Percentiles rank a stretch among this genome's conserved stretches.
phyloP scores from a whole-genome alignment of 1,140 invertebrate species.

The Diprion similis region DNA sequence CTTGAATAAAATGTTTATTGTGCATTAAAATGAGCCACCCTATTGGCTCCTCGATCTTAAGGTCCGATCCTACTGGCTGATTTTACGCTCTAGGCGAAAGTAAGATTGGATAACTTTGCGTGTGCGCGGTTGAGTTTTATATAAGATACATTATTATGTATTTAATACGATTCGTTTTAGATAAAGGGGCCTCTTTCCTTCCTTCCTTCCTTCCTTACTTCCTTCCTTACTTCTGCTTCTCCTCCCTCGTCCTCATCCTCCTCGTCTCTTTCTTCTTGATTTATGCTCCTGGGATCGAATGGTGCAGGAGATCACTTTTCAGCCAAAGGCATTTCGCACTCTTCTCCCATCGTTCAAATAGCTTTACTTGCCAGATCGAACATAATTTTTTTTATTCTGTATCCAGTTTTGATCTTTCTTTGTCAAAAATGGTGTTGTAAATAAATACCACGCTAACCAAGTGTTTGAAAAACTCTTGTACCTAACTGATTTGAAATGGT shows the following conservation, averaged over 20 bases:
- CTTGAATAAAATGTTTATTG: constrained; percentile 48
- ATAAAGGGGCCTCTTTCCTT: constrained; percentile 16
- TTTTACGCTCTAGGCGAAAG: constrained; percentile 13
- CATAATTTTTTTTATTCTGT: too few relatives aligned
- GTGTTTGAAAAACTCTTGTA: too few relatives aligned
- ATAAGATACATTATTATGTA: constrained; percentile 5
- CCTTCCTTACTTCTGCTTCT: neutral
- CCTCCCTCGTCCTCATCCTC: neutral
- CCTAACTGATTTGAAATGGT: too few relatives aligned
- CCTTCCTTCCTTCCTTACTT: neutral
- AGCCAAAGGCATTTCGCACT: too few relatives aligned
- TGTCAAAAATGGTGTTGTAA: too few relatives aligned
- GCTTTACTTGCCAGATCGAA: too few relatives aligned
- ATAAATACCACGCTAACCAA: too few relatives aligned
- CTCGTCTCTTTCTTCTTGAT: neutral
- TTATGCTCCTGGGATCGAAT: neutral
- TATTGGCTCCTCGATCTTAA: constrained; percentile 20
- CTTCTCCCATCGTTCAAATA: too few relatives aligned
- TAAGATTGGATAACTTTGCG: neutral
- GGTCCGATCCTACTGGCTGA: neutral
- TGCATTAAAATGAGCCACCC: constrained; percentile 42
- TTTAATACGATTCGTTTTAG: constrained; percentile 5
- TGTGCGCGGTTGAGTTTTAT: constrained; percentile 9
- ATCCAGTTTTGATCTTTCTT: too few relatives aligned
- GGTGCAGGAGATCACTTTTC: too few relatives aligned